A percentile compares a stretch with the other conserved stretches of the same genome.
Evolutionary conservation across 2,113 vertebrate species (phyloP).

Genomic region (Glaucidium brasilianum): DNA sequence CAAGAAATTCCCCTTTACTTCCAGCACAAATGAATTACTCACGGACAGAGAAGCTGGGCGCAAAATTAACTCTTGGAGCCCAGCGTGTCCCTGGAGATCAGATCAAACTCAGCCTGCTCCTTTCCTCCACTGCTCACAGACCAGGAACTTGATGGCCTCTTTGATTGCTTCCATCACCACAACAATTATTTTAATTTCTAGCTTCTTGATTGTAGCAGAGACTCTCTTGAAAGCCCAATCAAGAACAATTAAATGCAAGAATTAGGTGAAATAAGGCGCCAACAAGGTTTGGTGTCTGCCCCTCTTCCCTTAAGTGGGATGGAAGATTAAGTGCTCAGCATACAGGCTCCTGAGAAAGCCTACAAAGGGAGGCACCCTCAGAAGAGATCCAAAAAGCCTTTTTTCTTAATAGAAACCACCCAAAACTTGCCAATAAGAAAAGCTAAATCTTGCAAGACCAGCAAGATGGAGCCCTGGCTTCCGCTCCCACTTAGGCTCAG

Average conservation of each 20-base stretch:
- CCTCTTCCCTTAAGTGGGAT: neutral
- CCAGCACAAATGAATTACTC: slow-evolving; percentile 6
- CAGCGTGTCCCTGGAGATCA: neutral
- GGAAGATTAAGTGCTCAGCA: neutral
- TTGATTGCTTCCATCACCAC: neutral
- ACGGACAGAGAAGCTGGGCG: neutral
- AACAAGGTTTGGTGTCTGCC: neutral
- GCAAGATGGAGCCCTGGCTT: neutral
- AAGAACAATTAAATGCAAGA: neutral
- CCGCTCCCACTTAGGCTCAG: neutral
- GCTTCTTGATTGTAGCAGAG: slow-evolving; percentile 19
- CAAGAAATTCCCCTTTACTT: slow-evolving; percentile 6
- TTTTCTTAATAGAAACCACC: neutral
- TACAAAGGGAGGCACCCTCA: neutral
- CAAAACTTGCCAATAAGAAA: neutral
- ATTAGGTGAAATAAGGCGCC: slow-evolving; percentile 3
- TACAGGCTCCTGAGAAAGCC: neutral
- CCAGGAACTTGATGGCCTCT: neutral
- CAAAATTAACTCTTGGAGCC: neutral
- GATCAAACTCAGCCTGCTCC: neutral
- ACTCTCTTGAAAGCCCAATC: neutral
- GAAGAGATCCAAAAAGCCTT: neutral
- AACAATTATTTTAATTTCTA: neutral
- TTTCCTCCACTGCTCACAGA: neutral
- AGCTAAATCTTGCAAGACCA: neutral